Base-by-base conservation (phyloP, 1,140 invertebrate genomes). In the Coboldia fuscipes region DNA sequence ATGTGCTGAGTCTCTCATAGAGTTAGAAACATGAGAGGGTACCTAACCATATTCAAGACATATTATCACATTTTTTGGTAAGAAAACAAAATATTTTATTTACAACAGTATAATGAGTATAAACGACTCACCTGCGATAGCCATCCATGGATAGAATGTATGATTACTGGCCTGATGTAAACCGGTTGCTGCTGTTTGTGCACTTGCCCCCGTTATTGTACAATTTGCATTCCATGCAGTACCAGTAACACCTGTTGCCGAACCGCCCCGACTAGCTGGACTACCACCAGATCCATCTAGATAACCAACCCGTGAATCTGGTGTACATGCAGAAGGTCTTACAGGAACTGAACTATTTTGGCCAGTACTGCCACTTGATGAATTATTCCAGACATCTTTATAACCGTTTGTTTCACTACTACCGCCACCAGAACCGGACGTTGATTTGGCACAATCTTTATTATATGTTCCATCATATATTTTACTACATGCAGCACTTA, bases 131-230 rank as follows among this genome's bases (percentile, higher is more conserved):
- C 86, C 86, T 88, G 86, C 85, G 68, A 92, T 90, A 63, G 85
- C 85, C 86, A 92, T 92, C 86, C 86, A 90, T 41, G 86, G 86
- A 64, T 92, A 92, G 65, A 92, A 90, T 50, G 84, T 89, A 68
- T 89, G 84, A 59, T 81, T 86, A 54, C 71, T 70, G 58, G 75
- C 70, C 62, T 85, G 81, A 60, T 84, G 79, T 53, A 83, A 79
- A 43, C 82, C 72, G 57, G 82, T 82, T 28, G 79, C 73, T 33
- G 73, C 73, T 45, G 75, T 70, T 56, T 79, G 75, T 39, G 75
- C 67, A 33, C 77, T 67, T 54, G 54, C 67, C 54, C 52, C 52
- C 29, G 51, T 54, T 35, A 55, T 55, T 41, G 50, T 50, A 42
- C 52, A 55, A 33, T 54, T 55, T 42, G 51, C 50, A 37, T 55